A percentile compares a stretch with the other conserved stretches of the same genome.
Evolutionary conservation across 2,888 invertebrate genomes (phyloP).

Genomic region (Hemistola chrysoprasaria): DNA sequence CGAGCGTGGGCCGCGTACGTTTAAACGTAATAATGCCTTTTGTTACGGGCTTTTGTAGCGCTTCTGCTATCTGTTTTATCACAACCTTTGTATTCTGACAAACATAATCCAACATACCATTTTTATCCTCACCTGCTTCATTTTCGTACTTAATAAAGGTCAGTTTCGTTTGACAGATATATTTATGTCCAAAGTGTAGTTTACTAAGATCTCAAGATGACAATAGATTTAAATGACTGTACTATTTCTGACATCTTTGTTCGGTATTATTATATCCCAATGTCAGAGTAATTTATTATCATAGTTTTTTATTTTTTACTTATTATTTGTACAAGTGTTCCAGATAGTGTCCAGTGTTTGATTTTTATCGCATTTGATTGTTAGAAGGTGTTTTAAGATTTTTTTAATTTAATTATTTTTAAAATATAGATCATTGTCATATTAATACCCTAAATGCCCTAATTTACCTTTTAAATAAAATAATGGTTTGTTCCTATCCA

Average conservation of each 20-base stretch:
- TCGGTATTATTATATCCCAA: constrained; percentile 51
- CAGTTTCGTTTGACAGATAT: constrained; percentile 25
- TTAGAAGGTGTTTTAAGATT: no score
- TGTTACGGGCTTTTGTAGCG: constrained; percentile 67
- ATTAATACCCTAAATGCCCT: no score
- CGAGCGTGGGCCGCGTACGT: constrained; percentile 42
- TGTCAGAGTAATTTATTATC: constrained; percentile 66
- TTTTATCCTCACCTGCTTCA: constrained; percentile 13
- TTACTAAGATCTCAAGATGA: constrained; percentile 55
- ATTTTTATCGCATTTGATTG: constrained; percentile 6
- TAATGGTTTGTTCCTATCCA: no score
- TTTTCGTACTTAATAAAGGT: constrained; percentile 28
- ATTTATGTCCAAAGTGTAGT: constrained; percentile 39
- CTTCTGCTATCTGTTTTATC: constrained; percentile 72
- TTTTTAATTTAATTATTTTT: no score
- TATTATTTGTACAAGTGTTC: constrained; percentile 68
- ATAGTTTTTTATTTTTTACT: constrained; percentile 54
- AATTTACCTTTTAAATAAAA: no score
- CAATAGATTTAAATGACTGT: constrained; percentile 78
- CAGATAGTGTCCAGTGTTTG: constrained; percentile 50
- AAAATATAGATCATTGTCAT: no score
- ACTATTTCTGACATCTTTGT: constrained; percentile 61
- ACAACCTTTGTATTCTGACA: constrained; percentile 53
- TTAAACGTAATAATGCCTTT: constrained; percentile 65
- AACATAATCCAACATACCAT: constrained; percentile 15